These are phyloP conservation scores for Rhodophaea formosa DNA, from an alignment of 2,888 invertebrate species.

Conservation along the genomic window DNA sequence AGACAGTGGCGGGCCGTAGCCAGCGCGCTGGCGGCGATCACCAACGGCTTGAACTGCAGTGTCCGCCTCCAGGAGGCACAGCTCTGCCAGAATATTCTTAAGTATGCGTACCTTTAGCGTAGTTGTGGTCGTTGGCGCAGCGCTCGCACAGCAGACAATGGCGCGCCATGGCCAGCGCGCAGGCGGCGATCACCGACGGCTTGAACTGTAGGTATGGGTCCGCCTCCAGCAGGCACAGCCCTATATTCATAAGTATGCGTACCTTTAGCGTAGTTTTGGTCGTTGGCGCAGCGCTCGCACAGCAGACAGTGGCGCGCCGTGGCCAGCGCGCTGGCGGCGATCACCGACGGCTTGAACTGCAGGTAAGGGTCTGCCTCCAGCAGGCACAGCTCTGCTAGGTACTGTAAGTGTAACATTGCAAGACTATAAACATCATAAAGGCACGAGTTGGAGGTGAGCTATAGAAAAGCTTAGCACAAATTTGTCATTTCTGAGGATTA, in stretches of 20 bases:
- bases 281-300: constrained; percentile 53
- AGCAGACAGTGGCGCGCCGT: constrained; percentile 87
- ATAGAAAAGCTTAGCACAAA: too few relatives aligned
- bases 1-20: constrained; percentile 90
- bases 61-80: constrained; percentile 92
- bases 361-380: constrained; percentile 93
- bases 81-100: constrained; percentile 91
- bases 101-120: neutral
- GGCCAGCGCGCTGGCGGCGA: constrained; percentile 91
- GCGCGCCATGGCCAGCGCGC: constrained; percentile 90
- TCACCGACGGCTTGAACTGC: constrained; percentile 89
- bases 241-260: too few relatives aligned
- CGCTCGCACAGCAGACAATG: constrained; percentile 81
- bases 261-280: constrained; percentile 10
- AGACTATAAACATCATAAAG: too few relatives aligned
- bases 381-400: constrained; percentile 90
- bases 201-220: constrained; percentile 92
- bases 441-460: too few relatives aligned
- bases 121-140: constrained; percentile 38
- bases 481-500: too few relatives aligned
- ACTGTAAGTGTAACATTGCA: constrained; percentile 72
- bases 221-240: constrained; percentile 91
- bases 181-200: constrained; percentile 91
- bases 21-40: constrained; percentile 89
- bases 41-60: constrained; percentile 91